A percentile compares a stretch with the other conserved stretches of the same genome.
phyloP scores from a whole-genome alignment of 2,113 vertebrate genomes.

The Sinocyclocheilus maitianheensis region DNA sequence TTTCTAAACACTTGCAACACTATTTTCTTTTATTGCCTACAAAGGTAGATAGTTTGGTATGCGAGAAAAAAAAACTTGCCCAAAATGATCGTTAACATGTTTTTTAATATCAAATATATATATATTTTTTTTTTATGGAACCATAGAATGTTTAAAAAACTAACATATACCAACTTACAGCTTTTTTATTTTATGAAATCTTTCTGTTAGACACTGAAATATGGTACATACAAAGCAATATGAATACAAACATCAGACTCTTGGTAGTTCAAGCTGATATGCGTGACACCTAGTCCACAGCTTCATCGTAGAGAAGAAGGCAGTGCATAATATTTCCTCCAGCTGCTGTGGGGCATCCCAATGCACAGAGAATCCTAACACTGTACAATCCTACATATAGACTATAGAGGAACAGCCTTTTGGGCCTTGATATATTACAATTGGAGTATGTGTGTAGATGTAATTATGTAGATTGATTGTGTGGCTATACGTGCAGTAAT shows the following conservation, averaged over 20 bases:
- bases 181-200: neutral
- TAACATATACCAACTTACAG: neutral
- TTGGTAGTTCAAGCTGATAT: neutral
- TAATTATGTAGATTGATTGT: neutral
- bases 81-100: too few relatives aligned
- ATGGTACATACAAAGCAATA: neutral
- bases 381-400: slow-evolving; percentile 66
- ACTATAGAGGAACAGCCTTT: slow-evolving; percentile 54
- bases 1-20: too few relatives aligned
- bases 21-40: too few relatives aligned
- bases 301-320: slow-evolving; percentile 4
- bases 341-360: slow-evolving; percentile 13
- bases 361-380: slow-evolving; percentile 45
- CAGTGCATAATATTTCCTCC: slow-evolving; percentile 38
- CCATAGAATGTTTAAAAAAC: neutral
- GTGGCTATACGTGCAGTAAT: slow-evolving; percentile 31
- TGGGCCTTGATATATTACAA: slow-evolving; percentile 45
- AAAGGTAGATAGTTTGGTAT: too few relatives aligned
- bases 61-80: too few relatives aligned
- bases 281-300: neutral
- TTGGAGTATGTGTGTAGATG: neutral
- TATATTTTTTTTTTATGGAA: neutral
- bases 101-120: too few relatives aligned
- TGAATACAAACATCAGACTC: slow-evolving; percentile 4
- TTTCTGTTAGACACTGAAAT: neutral